phyloP scores from a whole-genome alignment of 2,888 invertebrate genomes.

The Amiota mariae region DNA sequence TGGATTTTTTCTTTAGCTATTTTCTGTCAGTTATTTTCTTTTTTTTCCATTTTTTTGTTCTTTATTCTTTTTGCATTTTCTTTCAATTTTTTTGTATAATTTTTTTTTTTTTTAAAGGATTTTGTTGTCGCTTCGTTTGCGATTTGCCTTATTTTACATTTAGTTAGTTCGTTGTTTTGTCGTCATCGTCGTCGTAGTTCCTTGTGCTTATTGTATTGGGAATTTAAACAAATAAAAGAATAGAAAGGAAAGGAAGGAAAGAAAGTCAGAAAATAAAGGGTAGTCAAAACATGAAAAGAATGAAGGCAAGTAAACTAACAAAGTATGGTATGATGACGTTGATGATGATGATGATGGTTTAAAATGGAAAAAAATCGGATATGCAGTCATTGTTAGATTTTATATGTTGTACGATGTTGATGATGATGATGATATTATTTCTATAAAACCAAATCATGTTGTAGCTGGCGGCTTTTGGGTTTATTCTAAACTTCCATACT shows the following conservation, averaged over 20 bases:
- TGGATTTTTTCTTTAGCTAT: conserved; percentile 55
- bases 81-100: conserved; percentile 45
- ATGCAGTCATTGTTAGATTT: conserved; percentile 14
- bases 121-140: conserved; percentile 42
- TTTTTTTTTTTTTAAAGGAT: conserved; percentile 30
- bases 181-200: conserved; percentile 19
- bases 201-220: conserved; percentile 59
- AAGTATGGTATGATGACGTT: conserved; percentile 23
- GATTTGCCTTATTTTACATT: conserved; percentile 59
- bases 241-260: conserved; percentile 6
- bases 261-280: neutral
- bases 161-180: conserved; percentile 49
- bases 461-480: conserved; percentile 33
- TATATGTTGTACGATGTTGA: neutral
- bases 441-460: neutral
- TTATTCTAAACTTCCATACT: neutral
- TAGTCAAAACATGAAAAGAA: neutral
- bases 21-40: conserved; percentile 47
- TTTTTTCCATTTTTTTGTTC: conserved; percentile 36
- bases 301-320: neutral
- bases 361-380: conserved; percentile 9
- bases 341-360: neutral
- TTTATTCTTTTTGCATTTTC: conserved; percentile 50
- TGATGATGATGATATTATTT: neutral
- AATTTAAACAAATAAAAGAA: conserved; percentile 38